Percentiles rank a stretch among this genome's conserved stretches.
These are phyloP conservation scores for Lithobates sylvaticus DNA, from an alignment of 2,797 vertebrate species.

Conservation along the genomic window DNA sequence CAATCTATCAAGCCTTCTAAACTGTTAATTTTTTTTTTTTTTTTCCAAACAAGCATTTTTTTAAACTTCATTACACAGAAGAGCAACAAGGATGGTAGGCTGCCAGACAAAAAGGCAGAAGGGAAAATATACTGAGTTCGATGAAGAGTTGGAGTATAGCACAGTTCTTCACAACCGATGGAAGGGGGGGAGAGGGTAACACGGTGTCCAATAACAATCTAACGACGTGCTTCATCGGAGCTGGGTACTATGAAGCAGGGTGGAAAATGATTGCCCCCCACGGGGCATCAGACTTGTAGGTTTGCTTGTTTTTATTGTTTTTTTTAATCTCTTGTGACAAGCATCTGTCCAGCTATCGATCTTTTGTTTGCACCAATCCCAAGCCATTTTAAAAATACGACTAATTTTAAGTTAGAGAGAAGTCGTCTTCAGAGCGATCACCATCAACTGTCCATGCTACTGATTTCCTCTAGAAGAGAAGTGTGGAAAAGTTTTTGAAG, in stretches of 20 bases:
- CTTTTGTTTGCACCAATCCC: constrained; percentile 86
- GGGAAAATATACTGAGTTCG: constrained; percentile 84
- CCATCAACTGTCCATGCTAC: constrained; percentile 99
- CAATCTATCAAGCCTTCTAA: constrained; percentile 92
- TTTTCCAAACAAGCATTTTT: constrained; percentile 87
- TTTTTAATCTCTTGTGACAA: constrained; percentile 78
- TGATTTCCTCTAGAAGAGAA: constrained; percentile 91
- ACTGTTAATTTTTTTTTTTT: constrained; percentile 84
- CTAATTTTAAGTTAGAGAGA: constrained; percentile 86
- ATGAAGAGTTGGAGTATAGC: constrained; percentile 86
- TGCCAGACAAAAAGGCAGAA: constrained; percentile 84
- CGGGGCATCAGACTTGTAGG: constrained; percentile 85
- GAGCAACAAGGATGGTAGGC: constrained; percentile 85
- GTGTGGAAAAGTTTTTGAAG: constrained; percentile 57
- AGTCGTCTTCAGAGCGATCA: constrained; percentile 87
- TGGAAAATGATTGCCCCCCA: constrained; percentile 84
- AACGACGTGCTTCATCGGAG: constrained; percentile 83
- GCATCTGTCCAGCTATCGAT: constrained; percentile 87
- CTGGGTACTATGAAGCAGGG: constrained; percentile 87
- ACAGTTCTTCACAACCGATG: constrained; percentile 87
- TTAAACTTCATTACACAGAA: constrained; percentile 87
- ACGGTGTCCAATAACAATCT: constrained; percentile 83
- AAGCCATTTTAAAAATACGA: constrained; percentile 87
- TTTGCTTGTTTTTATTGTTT: constrained; percentile 61
- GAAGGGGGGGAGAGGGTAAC: constrained; percentile 70